phyloP scores from a whole-genome alignment of 2,797 vertebrate genomes.

The Xenopus petersii region DNA sequence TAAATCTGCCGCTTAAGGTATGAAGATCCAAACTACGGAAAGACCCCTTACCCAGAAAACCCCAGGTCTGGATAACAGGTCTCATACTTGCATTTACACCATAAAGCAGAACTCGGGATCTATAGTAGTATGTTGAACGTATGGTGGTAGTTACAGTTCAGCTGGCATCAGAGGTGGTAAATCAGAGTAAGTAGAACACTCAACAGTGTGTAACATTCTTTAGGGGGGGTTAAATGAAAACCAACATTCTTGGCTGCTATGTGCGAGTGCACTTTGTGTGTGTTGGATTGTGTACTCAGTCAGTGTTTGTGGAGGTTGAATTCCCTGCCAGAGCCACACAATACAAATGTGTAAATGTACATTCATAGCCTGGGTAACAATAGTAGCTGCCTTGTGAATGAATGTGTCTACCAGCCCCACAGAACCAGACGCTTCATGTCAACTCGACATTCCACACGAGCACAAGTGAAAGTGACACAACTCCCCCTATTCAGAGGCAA shows the following conservation, averaged over 20 bases:
- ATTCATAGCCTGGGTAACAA: constrained; percentile 12
- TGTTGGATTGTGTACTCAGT: not conserved
- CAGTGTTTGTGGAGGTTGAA: constrained; percentile 10
- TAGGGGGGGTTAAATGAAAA: not conserved
- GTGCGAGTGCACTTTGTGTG: not conserved
- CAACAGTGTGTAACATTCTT: not conserved
- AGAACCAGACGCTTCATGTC: constrained; percentile 22
- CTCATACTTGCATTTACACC: no score
- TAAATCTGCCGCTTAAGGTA: no score
- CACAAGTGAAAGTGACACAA: constrained; percentile 56
- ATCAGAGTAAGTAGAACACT: not conserved
- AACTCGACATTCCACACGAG: constrained; percentile 50
- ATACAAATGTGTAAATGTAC: constrained; percentile 19
- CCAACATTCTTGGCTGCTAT: not conserved
- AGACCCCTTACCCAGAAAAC: no score
- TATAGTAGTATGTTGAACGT: no score
- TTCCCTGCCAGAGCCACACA: constrained; percentile 8
- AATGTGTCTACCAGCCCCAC: constrained; percentile 3
- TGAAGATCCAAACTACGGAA: no score
- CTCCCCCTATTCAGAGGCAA: constrained; percentile 51
- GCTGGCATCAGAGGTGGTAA: not conserved
- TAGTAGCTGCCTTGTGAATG: not conserved
- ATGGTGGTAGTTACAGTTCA: not conserved
- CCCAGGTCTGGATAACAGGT: no score
- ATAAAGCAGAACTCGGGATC: no score